Percentiles rank a stretch among this genome's conserved stretches.
These are phyloP conservation scores for Callospermophilus lateralis DNA, from an alignment of 2,113 vertebrate genomes.

Conservation along the genomic window DNA sequence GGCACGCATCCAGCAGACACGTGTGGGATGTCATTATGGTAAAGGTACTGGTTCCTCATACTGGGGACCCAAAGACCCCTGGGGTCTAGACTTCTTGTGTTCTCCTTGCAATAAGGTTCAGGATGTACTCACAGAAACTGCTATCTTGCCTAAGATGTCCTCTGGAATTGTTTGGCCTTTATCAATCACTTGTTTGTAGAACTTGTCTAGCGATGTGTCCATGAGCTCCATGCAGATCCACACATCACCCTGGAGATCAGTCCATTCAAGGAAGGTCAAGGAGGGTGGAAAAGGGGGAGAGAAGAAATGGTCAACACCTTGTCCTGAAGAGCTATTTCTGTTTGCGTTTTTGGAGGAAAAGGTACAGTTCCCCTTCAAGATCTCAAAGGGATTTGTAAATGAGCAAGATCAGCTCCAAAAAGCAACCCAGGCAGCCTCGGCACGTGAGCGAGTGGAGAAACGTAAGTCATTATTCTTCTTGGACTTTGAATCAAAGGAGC, in stretches of 20 bases:
- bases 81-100: not conserved
- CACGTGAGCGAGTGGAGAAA: accelerated
- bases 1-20: not conserved
- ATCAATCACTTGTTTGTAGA: conserved; percentile 98
- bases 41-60: too few relatives aligned
- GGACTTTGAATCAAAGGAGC: not conserved
- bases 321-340: not conserved
- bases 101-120: not conserved
- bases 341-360: not conserved
- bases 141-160: conserved; percentile 98
- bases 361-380: not conserved
- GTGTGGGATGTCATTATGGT: accelerated
- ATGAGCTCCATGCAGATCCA: conserved; percentile 99
- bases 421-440: not conserved
- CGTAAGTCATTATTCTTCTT: not conserved
- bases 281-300: not conserved
- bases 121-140: conserved; percentile 93
- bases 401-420: not conserved
- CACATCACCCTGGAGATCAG: conserved; percentile 93
- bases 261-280: not conserved
- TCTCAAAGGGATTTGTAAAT: not conserved
- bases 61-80: not conserved
- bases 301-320: not conserved
- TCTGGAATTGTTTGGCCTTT: conserved; percentile 95
- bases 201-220: conserved; percentile 98